Conservation (phyloP, 2,888 invertebrate species). For the Scelioninae gen. 1 region DNA sequence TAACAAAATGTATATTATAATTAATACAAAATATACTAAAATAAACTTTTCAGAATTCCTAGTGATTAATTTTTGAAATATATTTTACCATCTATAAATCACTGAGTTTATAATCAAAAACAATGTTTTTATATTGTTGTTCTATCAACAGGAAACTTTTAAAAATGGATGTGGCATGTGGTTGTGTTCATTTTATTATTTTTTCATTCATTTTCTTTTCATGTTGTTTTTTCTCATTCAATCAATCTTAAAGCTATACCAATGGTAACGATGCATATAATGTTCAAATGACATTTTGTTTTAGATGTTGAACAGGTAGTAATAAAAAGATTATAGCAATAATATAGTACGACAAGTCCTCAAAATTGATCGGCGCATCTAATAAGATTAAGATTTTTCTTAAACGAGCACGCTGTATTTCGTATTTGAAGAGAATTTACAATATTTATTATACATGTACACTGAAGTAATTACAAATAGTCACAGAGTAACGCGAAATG, state of each 20-base stretch:
- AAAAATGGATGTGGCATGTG: neutral
- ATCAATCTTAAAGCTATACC: slow-evolving; percentile 73
- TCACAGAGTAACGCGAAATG: slow-evolving; percentile 74
- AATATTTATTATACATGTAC: slow-evolving; percentile 79
- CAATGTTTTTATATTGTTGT: no score
- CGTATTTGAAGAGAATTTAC: slow-evolving; percentile 75
- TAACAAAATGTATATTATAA: no score
- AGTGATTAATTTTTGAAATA: no score
- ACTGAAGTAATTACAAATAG: slow-evolving; percentile 73
- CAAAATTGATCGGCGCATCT: slow-evolving; percentile 74
- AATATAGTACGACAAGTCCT: slow-evolving; percentile 74
- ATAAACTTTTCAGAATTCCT: no score
- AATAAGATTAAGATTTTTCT: slow-evolving; percentile 69
- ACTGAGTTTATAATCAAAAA: no score
- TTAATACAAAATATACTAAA: no score
- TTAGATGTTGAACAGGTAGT: slow-evolving; percentile 76
- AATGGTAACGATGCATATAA: slow-evolving; percentile 71
- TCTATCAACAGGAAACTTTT: neutral
- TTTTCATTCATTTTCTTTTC: neutral
- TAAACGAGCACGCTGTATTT: slow-evolving; percentile 75
- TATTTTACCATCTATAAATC: no score
- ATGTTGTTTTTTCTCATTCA: neutral
- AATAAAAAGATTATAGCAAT: slow-evolving; percentile 75
- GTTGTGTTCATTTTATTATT: neutral
- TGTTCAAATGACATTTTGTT: slow-evolving; percentile 71